A percentile compares a stretch with the other conserved stretches of the same genome.
Evolutionary conservation across 2,888 invertebrate genomes (phyloP).

Genomic region (Himalopsyche japonica): DNA sequence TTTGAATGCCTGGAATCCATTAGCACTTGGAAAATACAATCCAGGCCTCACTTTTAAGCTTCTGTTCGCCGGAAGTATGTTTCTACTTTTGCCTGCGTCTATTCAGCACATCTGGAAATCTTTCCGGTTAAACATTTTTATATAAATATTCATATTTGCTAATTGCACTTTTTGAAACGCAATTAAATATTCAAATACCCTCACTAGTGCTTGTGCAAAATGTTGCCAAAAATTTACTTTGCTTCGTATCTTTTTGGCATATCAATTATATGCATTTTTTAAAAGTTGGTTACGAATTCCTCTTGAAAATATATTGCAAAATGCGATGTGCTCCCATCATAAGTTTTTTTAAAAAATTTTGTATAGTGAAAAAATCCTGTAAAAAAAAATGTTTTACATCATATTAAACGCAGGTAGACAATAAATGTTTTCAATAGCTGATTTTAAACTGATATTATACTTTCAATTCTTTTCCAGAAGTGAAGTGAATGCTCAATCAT

Average conservation of each 20-base stretch:
- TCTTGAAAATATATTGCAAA: not conserved
- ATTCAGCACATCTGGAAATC: not conserved
- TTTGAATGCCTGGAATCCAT: not conserved
- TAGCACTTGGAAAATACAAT: not conserved
- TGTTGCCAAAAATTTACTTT: not conserved
- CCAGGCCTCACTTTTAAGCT: not conserved
- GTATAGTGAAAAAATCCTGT: no score
- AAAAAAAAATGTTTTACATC: no score
- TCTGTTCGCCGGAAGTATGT: not conserved
- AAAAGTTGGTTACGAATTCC: not conserved
- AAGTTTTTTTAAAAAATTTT: no score
- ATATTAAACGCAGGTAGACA: no score
- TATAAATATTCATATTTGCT: slow-evolving; percentile 17
- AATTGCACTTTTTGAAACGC: slow-evolving; percentile 7
- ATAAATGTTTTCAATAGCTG: no score
- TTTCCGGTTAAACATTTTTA: not conserved
- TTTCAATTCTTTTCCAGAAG: no score
- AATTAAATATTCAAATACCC: slow-evolving; percentile 18
- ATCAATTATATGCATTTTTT: not conserved
- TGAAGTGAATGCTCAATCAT: no score
- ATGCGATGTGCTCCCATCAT: not conserved
- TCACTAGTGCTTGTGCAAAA: not conserved
- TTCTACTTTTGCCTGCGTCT: not conserved
- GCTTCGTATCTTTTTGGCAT: not conserved
- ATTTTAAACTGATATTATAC: no score